Evolutionary conservation across 2,888 invertebrate species (phyloP), one percentile per base, ranked within the genome.

Genomic region (Ormyrus thymus): DNA sequence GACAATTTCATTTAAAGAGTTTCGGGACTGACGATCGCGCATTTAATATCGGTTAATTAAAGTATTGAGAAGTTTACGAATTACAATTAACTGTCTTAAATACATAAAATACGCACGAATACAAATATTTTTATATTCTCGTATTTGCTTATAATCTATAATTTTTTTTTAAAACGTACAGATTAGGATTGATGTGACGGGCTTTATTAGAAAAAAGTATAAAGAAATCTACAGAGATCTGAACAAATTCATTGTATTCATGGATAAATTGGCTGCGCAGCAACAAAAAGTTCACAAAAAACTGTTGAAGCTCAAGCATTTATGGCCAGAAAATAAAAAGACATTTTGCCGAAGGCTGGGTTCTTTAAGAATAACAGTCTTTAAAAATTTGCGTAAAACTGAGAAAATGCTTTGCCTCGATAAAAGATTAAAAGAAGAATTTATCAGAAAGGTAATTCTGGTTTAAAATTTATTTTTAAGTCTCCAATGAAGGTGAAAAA

Each of bases 341-440:
- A 84, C 82, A 62, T 86, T 86, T 10, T 69, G 73, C 43, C 80
- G 72, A 6, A 85, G 84, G 53, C 83, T 87, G 7, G 84, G 80
- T 0, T 81, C 82, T 1, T 62, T 87, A 46, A 76, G 87, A 13
- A 43, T 70, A 4, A 81, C 82, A 55, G 86, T 86, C 3, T 85
- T 86, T 59, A 68, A 82, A 7, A 86, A 87, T 69, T 80, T 86
- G 4, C 76, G 75, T 5, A 59, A 45, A 0, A 83, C 83, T 0
- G 87, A 87, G 15, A 86, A 84, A 69, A 84, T 86, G 82, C 29
- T 82, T 9, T 81, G 84, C 45, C 68, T 80, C 53, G 85, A 86
- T 5, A 83, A 83, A 45, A 81, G 29, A 29, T 78, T 86, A 0
- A 84, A 83, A 53, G 58, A 51, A 1, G 68, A 82, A 11, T 87